phyloP scores from a whole-genome alignment of 2,888 invertebrate genomes.

The Synergus japonicus region DNA sequence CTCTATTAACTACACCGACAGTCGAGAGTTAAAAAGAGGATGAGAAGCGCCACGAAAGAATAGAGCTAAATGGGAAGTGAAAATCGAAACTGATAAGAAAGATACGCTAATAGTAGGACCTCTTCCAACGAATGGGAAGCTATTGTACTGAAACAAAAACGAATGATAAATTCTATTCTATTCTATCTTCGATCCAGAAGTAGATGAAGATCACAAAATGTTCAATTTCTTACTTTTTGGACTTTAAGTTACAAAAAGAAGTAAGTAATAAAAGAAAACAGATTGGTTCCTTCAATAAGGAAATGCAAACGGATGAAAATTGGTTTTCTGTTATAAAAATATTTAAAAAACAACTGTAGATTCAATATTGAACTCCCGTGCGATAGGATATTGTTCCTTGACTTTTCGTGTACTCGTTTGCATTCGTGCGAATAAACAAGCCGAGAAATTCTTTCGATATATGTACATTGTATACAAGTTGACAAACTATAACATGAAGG shows the following conservation, averaged over 20 bases:
- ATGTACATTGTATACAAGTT: neutral
- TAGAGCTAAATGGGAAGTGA: neutral
- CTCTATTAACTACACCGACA: neutral
- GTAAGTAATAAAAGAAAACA: neutral
- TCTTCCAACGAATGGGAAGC: neutral
- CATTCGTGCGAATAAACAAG: neutral
- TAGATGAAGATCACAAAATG: neutral
- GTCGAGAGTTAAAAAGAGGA: neutral
- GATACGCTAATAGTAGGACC: neutral
- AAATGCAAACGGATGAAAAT: neutral
- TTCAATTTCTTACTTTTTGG: too few relatives aligned
- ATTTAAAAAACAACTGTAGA: neutral
- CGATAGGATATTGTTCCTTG: neutral
- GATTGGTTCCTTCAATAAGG: neutral
- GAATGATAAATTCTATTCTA: too few relatives aligned
- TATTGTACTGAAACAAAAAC: neutral
- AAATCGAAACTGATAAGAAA: conserved; percentile 2
- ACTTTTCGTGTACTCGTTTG: neutral
- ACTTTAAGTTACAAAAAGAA: too few relatives aligned
- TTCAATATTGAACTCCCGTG: neutral
- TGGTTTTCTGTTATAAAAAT: neutral
- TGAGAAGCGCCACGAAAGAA: neutral
- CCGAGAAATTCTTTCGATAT: neutral
- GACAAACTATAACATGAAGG: conserved; percentile 1
- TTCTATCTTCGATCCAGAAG: neutral